Percentiles rank a stretch among this genome's conserved stretches.
phyloP scores from a whole-genome alignment of 1,140 invertebrate species.

The Zaprionus gabonicus region DNA sequence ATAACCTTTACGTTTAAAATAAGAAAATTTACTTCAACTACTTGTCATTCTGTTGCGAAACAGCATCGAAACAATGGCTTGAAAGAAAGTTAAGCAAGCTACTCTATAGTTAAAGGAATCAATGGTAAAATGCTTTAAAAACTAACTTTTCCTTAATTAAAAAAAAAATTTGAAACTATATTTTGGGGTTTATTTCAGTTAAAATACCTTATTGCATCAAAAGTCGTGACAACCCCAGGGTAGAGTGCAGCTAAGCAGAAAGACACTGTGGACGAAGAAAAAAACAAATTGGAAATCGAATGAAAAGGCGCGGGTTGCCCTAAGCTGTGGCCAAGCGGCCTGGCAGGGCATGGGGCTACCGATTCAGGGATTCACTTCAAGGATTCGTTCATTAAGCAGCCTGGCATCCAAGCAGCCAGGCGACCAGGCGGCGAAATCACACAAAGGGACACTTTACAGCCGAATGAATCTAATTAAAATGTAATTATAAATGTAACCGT shows the following conservation, averaged over 20 bases:
- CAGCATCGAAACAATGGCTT: too few species aligned
- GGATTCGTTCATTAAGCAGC: conserved; percentile 76
- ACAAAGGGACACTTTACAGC: conserved; percentile 84
- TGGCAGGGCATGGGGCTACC: background rate
- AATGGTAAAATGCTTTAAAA: too few species aligned
- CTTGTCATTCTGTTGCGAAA: too few species aligned
- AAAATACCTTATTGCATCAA: background rate
- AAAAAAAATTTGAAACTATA: background rate
- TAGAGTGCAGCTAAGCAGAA: background rate
- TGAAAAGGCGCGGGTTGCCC: conserved; percentile 53
- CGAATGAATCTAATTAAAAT: conserved; percentile 85
- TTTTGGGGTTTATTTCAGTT: too few species aligned
- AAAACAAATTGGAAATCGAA: conserved; percentile 76
- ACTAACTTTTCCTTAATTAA: background rate
- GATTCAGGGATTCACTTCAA: conserved; percentile 31
- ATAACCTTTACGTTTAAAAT: too few species aligned
- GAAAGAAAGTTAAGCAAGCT: too few species aligned
- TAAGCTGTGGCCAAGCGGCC: conserved; percentile 45
- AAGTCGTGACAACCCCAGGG: background rate
- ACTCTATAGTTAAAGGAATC: too few species aligned
- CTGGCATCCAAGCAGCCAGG: conserved; percentile 11
- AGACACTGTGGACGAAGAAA: conserved; percentile 7
- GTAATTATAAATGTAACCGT: conserved; percentile 84
- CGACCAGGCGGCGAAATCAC: conserved; percentile 57
- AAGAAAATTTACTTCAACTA: too few species aligned